Percentiles rank a stretch among this genome's conserved stretches.
Evolutionary conservation across 2,888 invertebrate genomes (phyloP).

Genomic region (Drosophila longiperda): DNA sequence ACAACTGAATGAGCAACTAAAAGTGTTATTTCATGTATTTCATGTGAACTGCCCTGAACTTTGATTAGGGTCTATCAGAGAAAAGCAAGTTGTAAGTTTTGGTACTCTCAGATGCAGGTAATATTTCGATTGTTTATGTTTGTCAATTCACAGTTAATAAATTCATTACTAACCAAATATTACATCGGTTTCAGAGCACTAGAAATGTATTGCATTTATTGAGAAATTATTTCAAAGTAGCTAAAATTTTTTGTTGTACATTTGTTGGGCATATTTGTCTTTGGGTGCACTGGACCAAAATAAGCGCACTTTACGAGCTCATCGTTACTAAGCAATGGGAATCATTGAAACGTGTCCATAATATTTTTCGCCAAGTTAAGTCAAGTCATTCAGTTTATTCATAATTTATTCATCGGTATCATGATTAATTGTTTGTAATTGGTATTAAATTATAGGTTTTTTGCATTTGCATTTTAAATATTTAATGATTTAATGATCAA

Average conservation of each 20-base stretch:
- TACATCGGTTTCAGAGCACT: neutral
- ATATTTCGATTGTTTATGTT: neutral
- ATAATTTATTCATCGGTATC: neutral
- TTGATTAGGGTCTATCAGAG: constrained; percentile 7
- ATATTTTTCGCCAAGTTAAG: neutral
- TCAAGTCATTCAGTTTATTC: constrained; percentile 14
- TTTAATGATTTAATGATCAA: neutral
- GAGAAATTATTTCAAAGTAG: neutral
- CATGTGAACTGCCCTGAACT: constrained; percentile 54
- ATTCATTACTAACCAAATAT: neutral
- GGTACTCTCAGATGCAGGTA: neutral
- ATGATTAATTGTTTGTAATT: constrained; percentile 21
- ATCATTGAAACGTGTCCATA: constrained; percentile 27
- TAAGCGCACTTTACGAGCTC: neutral
- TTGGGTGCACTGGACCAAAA: constrained; percentile 27
- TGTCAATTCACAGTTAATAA: neutral
- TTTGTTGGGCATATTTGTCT: neutral
- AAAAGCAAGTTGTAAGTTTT: neutral
- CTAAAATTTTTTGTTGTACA: neutral
- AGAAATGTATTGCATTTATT: neutral
- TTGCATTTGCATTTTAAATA: neutral
- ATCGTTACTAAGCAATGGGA: constrained; percentile 15
- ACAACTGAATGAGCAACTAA: constrained; percentile 36
- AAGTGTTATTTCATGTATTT: constrained; percentile 3
- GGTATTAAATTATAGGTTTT: too few relatives aligned